Conservation (phyloP, 30 jellyfish, hydroid and myxozoan species). For the Turritopsis rubra region DNA sequence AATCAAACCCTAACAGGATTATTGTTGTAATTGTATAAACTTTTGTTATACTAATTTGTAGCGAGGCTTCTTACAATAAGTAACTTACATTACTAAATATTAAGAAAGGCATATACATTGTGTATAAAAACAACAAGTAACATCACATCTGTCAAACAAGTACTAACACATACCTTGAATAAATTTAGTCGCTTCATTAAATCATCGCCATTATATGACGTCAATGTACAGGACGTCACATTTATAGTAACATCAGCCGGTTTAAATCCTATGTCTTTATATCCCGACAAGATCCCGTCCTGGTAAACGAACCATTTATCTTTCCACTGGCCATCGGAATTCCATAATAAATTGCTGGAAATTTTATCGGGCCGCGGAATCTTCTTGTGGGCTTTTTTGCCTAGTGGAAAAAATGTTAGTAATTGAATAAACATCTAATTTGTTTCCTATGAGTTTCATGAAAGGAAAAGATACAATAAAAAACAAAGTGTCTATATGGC, state of each 20-base stretch:
- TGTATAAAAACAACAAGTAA: too few species aligned
- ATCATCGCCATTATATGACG: slow-evolving; percentile 19
- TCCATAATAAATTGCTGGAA: slow-evolving; percentile 23
- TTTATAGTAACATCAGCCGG: slow-evolving; percentile 32
- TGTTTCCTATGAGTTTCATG: background rate
- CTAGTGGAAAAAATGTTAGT: background rate
- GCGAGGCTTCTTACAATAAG: background rate
- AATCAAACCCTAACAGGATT: too few species aligned
- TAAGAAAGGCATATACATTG: too few species aligned
- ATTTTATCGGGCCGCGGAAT: background rate
- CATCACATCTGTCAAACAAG: too few species aligned
- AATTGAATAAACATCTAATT: background rate
- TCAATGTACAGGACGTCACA: slow-evolving; percentile 4
- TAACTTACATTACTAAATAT: too few species aligned
- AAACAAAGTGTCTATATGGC: too few species aligned
- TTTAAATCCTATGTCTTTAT: slow-evolving; percentile 24
- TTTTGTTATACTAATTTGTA: background rate
- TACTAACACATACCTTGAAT: slow-evolving; percentile 20
- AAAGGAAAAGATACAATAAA: background rate
- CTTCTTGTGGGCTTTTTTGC: slow-evolving; percentile 1
- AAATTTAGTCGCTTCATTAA: slow-evolving; percentile 3
- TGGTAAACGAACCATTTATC: slow-evolving; percentile 22
- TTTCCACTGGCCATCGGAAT: slow-evolving; percentile 31
- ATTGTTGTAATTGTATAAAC: too few species aligned
- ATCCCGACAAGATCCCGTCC: slow-evolving; percentile 24